phyloP scores from a whole-genome alignment of 2,888 invertebrate genomes.

The Sinotaia quadrata region DNA sequence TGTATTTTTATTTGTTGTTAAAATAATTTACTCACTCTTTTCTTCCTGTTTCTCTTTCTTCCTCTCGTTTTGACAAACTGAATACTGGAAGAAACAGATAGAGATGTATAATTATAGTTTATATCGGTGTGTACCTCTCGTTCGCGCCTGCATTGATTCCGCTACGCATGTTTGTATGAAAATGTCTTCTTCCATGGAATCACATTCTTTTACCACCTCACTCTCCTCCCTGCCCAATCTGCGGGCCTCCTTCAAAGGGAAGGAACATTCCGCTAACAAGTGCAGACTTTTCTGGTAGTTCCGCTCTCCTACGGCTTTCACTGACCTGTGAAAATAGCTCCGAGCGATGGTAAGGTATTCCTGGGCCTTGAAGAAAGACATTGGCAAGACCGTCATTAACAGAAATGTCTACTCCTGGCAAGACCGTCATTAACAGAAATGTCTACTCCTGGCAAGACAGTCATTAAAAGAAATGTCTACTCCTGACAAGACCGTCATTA shows the following conservation, averaged over 20 bases:
- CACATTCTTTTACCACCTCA: conserved; percentile 27
- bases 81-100: background rate
- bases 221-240: conserved; percentile 20
- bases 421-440: too few relatives aligned
- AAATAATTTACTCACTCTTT: background rate
- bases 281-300: background rate
- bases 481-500: too few relatives aligned
- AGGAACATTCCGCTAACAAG: conserved; percentile 35
- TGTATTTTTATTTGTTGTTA: too few relatives aligned
- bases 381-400: too few relatives aligned
- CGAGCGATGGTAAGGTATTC: conserved; percentile 9
- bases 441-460: too few relatives aligned
- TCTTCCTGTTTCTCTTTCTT: background rate
- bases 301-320: background rate
- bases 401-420: too few relatives aligned
- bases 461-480: too few relatives aligned
- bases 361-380: conserved; percentile 11
- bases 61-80: background rate
- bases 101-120: background rate
- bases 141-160: conserved; percentile 42
- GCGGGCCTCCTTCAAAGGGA: conserved; percentile 40
- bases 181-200: conserved; percentile 37
- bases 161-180: conserved; percentile 42
- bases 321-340: conserved; percentile 6
- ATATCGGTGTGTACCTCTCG: conserved; percentile 31